Evolutionary conservation across 2,888 invertebrate genomes (phyloP).

Genomic region (Ectropis crepuscularia): DNA sequence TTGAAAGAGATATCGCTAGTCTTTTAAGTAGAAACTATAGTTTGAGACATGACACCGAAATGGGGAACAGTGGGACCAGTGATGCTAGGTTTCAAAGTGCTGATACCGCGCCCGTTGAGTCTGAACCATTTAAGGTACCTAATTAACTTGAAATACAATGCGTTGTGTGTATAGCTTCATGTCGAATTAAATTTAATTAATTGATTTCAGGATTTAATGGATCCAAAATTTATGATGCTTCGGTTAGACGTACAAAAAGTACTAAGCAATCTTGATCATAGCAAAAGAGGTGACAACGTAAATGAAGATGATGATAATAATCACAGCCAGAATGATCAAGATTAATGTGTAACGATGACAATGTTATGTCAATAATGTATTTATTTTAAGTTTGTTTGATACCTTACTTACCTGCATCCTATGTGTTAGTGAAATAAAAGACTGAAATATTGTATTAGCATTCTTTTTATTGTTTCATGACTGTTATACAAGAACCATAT

Average conservation of each 20-base stretch:
- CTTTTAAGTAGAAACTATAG: conserved; percentile 65
- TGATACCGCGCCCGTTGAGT: conserved; percentile 47
- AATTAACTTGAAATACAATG: neutral
- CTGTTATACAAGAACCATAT: conserved; percentile 65
- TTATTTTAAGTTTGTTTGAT: neutral
- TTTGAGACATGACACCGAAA: conserved; percentile 54
- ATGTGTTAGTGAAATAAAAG: conserved; percentile 63
- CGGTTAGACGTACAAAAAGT: conserved; percentile 78
- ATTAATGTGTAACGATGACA: conserved; percentile 15
- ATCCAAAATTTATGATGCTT: conserved; percentile 80
- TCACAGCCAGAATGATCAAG: conserved; percentile 25
- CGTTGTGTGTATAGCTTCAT: conserved; percentile 1
- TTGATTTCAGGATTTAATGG: conserved; percentile 74
- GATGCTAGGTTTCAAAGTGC: conserved; percentile 43
- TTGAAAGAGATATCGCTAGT: conserved; percentile 74
- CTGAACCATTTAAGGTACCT: conserved; percentile 59
- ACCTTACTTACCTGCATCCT: conserved; percentile 1
- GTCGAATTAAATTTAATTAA: neutral
- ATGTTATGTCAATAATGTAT: neutral
- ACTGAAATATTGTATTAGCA: conserved; percentile 69
- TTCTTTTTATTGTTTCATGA: conserved; percentile 74
- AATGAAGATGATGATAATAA: conserved; percentile 42
- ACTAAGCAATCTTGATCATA: conserved; percentile 68
- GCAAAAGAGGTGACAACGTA: conserved; percentile 53
- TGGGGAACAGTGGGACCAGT: conserved; percentile 37